phyloP scores from a whole-genome alignment of 2,797 vertebrate genomes.

The Hylomyscus alleni region DNA sequence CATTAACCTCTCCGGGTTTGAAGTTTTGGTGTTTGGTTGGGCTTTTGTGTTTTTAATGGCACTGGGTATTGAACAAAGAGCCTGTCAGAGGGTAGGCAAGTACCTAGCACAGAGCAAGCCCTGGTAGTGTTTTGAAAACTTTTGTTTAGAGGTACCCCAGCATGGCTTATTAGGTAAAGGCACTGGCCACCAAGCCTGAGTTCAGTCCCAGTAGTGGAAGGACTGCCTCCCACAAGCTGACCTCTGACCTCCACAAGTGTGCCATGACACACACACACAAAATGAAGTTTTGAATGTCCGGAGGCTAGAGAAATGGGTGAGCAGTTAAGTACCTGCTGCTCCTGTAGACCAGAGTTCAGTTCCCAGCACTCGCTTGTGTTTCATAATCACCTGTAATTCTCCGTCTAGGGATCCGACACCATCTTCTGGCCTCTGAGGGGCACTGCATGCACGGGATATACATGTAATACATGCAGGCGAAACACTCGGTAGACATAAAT shows the following conservation, averaged over 20 bases:
- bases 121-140: not conserved
- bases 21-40: not conserved
- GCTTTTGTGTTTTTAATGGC: not conserved
- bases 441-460: not conserved
- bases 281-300: not conserved
- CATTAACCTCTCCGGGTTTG: slow-evolving; percentile 26
- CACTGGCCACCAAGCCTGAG: not conserved
- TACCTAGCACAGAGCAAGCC: not conserved
- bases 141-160: not conserved
- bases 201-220: not conserved
- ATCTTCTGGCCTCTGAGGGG: not conserved
- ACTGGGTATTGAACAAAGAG: not conserved
- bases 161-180: not conserved
- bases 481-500: not conserved
- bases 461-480: not conserved
- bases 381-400: not conserved
- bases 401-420: no score
- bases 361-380: not conserved
- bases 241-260: not conserved
- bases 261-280: not conserved
- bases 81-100: not conserved
- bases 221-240: not conserved
- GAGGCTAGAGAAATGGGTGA: not conserved
- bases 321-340: not conserved
- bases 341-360: not conserved